These are phyloP conservation scores for Aethes cnicana DNA, from an alignment of 2,888 invertebrate species.

Conservation along the genomic window DNA sequence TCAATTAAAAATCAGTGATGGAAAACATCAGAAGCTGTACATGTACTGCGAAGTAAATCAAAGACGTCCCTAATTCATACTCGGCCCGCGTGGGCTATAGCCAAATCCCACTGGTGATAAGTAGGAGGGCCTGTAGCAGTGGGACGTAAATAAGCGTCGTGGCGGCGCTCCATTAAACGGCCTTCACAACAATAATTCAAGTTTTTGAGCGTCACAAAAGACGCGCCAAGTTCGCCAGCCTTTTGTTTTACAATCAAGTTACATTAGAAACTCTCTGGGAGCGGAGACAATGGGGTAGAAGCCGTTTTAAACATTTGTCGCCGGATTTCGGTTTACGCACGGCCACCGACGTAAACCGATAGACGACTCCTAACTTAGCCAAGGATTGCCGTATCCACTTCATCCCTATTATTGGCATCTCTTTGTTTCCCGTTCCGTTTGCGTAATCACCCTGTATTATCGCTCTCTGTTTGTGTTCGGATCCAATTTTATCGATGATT, in stretches of 20 bases:
- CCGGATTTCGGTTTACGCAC: constrained; percentile 59
- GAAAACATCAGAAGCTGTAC: no score
- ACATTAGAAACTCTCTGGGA: constrained; percentile 52
- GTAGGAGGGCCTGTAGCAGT: no score
- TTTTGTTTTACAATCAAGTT: constrained; percentile 71
- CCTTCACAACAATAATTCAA: constrained; percentile 33
- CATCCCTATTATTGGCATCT: constrained; percentile 39
- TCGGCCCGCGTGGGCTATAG: no score
- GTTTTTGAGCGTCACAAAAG: constrained; percentile 55
- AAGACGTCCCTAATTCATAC: no score
- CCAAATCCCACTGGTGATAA: no score
- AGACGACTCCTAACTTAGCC: constrained; percentile 49
- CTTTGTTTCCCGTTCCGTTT: constrained; percentile 44
- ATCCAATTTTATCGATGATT: constrained; percentile 36
- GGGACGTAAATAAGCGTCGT: no score
- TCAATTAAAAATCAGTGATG: no score
- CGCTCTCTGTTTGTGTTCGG: constrained; percentile 36
- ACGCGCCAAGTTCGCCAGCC: constrained; percentile 60
- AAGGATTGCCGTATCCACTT: constrained; percentile 44
- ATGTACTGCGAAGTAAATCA: no score
- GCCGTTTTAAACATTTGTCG: constrained; percentile 61
- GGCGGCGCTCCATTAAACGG: constrained; percentile 28
- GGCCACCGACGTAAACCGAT: constrained; percentile 58
- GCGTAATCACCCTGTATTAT: constrained; percentile 36
- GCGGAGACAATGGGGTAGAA: constrained; percentile 57